These are phyloP conservation scores for Nestor notabilis DNA, from an alignment of 2,113 vertebrate species.

Conservation along the genomic window DNA sequence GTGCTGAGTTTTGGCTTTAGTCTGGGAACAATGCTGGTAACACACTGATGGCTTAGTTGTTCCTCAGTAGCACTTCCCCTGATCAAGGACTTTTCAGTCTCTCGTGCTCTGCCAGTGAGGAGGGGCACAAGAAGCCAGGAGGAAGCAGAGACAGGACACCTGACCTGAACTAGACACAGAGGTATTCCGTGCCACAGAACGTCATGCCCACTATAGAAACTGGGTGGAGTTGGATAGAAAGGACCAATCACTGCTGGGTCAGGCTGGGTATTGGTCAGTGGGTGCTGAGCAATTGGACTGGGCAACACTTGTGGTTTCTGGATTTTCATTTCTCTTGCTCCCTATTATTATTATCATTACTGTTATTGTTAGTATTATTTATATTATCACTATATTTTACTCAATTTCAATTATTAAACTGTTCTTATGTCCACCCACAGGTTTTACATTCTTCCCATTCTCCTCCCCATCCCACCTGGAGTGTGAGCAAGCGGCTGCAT, in stretches of 20 bases:
- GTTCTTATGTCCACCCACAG: background rate
- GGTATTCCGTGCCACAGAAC: background rate
- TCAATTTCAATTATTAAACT: background rate
- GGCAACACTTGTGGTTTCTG: background rate
- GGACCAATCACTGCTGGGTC: background rate
- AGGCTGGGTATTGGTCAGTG: background rate
- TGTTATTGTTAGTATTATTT: background rate
- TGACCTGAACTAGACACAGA: background rate
- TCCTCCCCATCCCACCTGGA: background rate
- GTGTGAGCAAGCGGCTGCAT: background rate
- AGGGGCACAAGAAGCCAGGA: background rate
- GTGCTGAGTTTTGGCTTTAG: background rate
- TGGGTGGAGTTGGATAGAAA: background rate
- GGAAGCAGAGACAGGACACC: background rate
- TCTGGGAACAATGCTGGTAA: background rate
- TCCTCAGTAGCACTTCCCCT: background rate
- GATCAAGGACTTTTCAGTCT: background rate
- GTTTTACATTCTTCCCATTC: background rate
- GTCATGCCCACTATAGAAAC: background rate
- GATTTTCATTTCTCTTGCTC: background rate
- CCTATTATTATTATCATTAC: background rate
- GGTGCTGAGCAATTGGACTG: background rate
- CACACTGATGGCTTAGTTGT: background rate
- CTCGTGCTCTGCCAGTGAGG: background rate
- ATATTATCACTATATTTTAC: background rate